phyloP scores from a whole-genome alignment of 2,797 vertebrate species.

The Champsocephalus esox region DNA sequence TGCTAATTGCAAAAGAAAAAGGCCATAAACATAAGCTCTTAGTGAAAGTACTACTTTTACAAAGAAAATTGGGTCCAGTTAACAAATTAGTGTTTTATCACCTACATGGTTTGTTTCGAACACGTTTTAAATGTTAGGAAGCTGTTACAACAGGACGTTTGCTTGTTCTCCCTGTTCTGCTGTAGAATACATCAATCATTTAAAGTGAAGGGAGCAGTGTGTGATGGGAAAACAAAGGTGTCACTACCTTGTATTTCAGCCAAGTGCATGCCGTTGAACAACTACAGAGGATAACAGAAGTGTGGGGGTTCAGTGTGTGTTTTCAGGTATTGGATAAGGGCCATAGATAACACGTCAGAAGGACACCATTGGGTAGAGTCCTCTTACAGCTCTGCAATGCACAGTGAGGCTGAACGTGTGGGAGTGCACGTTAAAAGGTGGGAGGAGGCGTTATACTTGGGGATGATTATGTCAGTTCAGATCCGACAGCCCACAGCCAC shows the following conservation, averaged over 20 bases:
- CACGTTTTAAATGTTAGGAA: background rate
- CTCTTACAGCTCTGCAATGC: conserved; percentile 15
- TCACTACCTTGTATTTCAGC: conserved; percentile 11
- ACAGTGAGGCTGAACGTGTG: conserved; percentile 42
- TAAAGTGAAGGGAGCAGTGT: conserved; percentile 17
- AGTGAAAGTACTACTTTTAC: background rate
- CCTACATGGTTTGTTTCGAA: background rate
- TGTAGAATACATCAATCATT: conserved; percentile 7
- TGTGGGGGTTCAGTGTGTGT: conserved; percentile 4
- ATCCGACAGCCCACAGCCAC: conserved; percentile 60
- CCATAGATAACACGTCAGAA: conserved; percentile 17
- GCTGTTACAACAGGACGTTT: background rate
- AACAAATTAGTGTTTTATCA: background rate
- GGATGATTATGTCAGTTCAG: conserved; percentile 72
- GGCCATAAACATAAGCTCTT: no score
- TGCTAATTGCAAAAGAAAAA: no score
- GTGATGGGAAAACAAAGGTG: conserved; percentile 6
- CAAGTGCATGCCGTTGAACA: background rate
- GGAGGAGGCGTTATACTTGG: conserved; percentile 58
- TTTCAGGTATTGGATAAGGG: conserved; percentile 38
- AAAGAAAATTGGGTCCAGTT: background rate
- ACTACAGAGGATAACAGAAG: conserved; percentile 32
- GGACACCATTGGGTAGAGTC: conserved; percentile 25
- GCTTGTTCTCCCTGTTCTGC: conserved; percentile 7
- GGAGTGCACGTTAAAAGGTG: conserved; percentile 57